These are phyloP conservation scores for Recurvirostra avosetta DNA, from an alignment of 2,113 vertebrate genomes.

Conservation along the genomic window DNA sequence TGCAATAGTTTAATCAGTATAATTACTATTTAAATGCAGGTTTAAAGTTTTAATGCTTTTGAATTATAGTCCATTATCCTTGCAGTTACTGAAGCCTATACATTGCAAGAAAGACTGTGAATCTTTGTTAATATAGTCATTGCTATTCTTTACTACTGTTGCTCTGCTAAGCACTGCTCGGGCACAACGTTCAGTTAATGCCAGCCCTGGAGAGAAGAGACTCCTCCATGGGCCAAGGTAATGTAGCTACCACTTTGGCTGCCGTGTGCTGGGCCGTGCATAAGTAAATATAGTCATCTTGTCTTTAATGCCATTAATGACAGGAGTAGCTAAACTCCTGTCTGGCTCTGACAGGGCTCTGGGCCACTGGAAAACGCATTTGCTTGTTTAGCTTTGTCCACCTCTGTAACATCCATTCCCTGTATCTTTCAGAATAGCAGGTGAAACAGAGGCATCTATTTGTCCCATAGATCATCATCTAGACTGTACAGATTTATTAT, in stretches of 20 bases:
- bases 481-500: neutral
- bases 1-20: neutral
- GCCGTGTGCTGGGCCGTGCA: neutral
- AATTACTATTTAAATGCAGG: constrained; percentile 34
- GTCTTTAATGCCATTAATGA: neutral
- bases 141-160: neutral
- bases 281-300: neutral
- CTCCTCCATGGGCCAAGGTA: rapidly evolving
- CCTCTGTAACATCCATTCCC: neutral
- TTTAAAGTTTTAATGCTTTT: constrained; percentile 19
- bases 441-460: neutral
- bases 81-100: neutral
- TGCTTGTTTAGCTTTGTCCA: neutral
- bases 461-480: neutral
- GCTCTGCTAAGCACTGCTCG: neutral
- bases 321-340: neutral
- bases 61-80: constrained; percentile 32
- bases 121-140: neutral
- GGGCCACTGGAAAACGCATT: neutral
- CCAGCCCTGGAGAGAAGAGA: neutral
- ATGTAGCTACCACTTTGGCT: neutral
- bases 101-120: neutral
- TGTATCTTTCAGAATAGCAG: neutral
- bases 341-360: neutral
- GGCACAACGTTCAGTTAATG: neutral